Base-by-base conservation (phyloP, 2,113 vertebrate species). In the Zingel zingel region DNA sequence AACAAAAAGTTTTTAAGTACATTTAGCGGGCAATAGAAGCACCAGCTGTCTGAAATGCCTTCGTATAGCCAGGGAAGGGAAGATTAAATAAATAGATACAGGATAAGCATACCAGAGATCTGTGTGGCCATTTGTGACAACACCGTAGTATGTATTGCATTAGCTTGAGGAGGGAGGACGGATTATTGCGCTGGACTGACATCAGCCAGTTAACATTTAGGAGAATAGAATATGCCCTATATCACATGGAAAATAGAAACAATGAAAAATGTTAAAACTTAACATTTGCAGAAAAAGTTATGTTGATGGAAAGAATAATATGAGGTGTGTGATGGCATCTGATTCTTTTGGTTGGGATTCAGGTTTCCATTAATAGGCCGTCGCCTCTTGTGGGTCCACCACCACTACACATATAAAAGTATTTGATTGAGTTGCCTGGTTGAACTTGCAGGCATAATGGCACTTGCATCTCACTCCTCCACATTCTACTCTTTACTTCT, bases 381-480 rank as follows among this genome's bases (percentile, higher is more conserved):
- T 58, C 16, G 23, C 30, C 6, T 53, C 23, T 25, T n/a, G 2
- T 33, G 13, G 25, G 39, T 33, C 25, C 39, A 75, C 47, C 47
- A 39, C n/a, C 18, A 9, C 50, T 12, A 19, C 48, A 59, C 13
- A n/a, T 54, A 5, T 15, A 47, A 53, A 27, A 62, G 54, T 51
- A 64, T 51, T 57, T 70, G 65, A 77, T 27, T 43, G 47, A 58
- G 57, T 71, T 66, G 48, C 23, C 59, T 66, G 70, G 47, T 78
- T 64, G 19, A 48, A 71, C n/a, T 74, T 48, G 7, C 57, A 77
- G 43, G 10, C 25, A 53, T 39, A 54, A 51, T 43, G 36, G 21
- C 39, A 58, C 19, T 69, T 69, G 83, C 71, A 30, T 84, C 68
- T 53, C 30, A 15, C 57, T 74, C 64, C 43, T 79, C 57, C 54